Evolutionary conservation across 2,888 invertebrate genomes (phyloP).

Genomic region (Monopis laevigella): DNA sequence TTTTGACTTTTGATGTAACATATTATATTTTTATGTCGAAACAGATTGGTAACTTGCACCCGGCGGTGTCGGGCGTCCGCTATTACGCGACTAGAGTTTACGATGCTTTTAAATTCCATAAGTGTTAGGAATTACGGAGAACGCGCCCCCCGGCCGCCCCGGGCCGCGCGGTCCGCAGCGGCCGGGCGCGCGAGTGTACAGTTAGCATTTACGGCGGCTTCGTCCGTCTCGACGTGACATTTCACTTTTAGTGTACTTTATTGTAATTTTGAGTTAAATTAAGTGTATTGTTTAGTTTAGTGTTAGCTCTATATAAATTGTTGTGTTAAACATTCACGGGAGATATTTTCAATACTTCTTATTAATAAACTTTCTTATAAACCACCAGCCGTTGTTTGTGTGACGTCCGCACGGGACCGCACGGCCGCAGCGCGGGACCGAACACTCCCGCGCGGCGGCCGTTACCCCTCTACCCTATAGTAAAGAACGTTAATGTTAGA

Average conservation of each 20-base stretch:
- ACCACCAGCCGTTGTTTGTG: constrained; percentile 24
- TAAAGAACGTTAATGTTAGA: too few species aligned
- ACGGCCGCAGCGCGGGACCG: not conserved
- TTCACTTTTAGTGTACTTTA: constrained; percentile 48
- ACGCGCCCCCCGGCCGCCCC: too few species aligned
- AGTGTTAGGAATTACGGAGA: too few species aligned
- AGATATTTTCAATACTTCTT: constrained; percentile 65
- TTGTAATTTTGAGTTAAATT: constrained; percentile 59
- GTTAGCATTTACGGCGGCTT: not conserved
- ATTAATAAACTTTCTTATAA: constrained; percentile 63
- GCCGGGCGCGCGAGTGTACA: not conserved
- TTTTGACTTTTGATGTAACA: too few species aligned
- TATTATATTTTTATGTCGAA: too few species aligned
- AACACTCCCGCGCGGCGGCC: not conserved
- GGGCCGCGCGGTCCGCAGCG: not conserved
- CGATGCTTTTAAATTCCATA: too few species aligned
- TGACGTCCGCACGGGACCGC: not conserved
- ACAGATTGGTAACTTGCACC: too few species aligned
- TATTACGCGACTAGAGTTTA: too few species aligned
- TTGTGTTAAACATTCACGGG: constrained; percentile 60
- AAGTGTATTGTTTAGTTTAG: too few species aligned
- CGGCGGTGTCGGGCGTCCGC: too few species aligned
- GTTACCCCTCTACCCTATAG: too few species aligned
- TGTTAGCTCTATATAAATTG: constrained; percentile 50
- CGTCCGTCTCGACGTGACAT: constrained; percentile 28